Conservation (phyloP, 1,140 invertebrate genomes). For the Bombus sylvicola region DNA sequence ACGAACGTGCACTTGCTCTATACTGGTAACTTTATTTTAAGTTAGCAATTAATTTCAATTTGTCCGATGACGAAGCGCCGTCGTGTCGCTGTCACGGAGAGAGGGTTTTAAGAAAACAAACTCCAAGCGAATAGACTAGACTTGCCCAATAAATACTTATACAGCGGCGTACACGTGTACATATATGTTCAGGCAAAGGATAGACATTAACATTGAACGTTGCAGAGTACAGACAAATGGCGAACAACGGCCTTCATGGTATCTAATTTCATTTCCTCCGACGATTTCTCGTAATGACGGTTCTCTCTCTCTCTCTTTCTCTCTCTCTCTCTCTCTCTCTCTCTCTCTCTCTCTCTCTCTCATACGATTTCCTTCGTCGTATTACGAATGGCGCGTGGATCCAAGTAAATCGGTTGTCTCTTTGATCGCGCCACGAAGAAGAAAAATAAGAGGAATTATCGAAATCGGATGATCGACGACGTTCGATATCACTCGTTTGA, state of each 20-base stretch:
- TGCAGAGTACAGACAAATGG: neutral
- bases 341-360: neutral
- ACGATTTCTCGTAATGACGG: conserved; percentile 8
- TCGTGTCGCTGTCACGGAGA: neutral
- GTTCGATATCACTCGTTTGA: too few species aligned
- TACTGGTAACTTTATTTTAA: neutral
- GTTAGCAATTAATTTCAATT: conserved; percentile 17
- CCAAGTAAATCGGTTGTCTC: neutral
- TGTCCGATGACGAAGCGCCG: neutral
- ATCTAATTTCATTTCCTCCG: conserved; percentile 37
- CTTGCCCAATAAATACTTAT: neutral
- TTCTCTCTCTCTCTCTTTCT: too few species aligned
- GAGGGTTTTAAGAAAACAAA: neutral
- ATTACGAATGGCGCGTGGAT: neutral
- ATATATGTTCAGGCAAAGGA: neutral
- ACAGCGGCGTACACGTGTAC: neutral
- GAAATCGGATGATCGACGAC: neutral
- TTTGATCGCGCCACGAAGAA: neutral
- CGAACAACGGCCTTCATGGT: neutral
- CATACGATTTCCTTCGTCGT: conserved; percentile 1
- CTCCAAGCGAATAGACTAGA: neutral
- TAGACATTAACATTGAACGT: neutral
- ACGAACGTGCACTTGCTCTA: neutral
- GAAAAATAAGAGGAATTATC: neutral
- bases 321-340: neutral